Evolutionary conservation across 2,888 invertebrate genomes (phyloP).

Genomic region (Sinotaia quadrata): DNA sequence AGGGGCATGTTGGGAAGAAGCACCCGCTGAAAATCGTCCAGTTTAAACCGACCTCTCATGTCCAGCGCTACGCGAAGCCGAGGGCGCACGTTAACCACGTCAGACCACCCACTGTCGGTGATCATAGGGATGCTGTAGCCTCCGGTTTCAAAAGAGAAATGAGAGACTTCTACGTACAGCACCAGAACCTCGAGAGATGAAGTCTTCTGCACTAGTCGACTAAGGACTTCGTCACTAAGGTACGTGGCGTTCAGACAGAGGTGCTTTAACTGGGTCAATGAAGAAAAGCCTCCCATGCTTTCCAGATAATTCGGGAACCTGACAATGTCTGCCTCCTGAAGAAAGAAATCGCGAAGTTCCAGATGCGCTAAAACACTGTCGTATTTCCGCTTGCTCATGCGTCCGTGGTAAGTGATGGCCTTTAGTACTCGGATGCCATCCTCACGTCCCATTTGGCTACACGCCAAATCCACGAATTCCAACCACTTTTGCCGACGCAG

Average conservation of each 20-base stretch:
- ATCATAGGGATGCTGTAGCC: slow-evolving; percentile 4
- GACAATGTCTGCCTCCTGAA: slow-evolving; percentile 13
- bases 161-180: slow-evolving; percentile 11
- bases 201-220: not conserved
- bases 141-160: not conserved
- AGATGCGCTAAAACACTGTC: not conserved
- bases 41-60: slow-evolving; percentile 18
- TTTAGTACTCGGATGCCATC: slow-evolving; percentile 14
- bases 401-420: slow-evolving; percentile 10
- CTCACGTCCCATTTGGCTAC: slow-evolving; percentile 16
- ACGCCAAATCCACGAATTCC: slow-evolving; percentile 4
- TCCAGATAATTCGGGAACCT: not conserved
- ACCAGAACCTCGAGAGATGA: not conserved
- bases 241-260: slow-evolving; percentile 17
- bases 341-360: slow-evolving; percentile 17
- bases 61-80: slow-evolving; percentile 2
- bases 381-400: not conserved
- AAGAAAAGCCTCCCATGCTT: slow-evolving; percentile 3
- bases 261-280: slow-evolving; percentile 1
- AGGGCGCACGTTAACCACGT: not conserved
- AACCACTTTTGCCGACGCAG: slow-evolving; percentile 18
- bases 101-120: slow-evolving; percentile 9
- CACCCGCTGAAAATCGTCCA: slow-evolving; percentile 12
- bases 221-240: slow-evolving; percentile 14
- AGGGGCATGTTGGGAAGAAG: slow-evolving; percentile 15